Evolutionary conservation across 2,888 invertebrate species (phyloP).

Genomic region (Anagyrus pseudococci): DNA sequence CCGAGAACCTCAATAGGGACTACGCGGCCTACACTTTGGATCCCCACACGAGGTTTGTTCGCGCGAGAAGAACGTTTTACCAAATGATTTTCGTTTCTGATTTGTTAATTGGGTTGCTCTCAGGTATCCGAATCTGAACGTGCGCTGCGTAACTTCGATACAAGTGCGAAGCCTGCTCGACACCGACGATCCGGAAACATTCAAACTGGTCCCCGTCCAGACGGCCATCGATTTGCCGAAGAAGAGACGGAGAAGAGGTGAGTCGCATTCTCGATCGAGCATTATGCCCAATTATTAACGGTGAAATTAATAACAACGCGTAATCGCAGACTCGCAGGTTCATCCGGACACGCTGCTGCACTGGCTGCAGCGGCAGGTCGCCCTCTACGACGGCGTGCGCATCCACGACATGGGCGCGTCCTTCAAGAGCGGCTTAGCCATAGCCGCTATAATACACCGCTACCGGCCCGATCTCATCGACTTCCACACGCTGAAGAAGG

Average conservation of each 20-base stretch:
- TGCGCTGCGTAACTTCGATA: conserved; percentile 75
- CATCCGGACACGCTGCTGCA: conserved; percentile 77
- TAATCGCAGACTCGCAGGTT: conserved; percentile 68
- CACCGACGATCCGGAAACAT: conserved; percentile 71
- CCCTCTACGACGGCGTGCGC: conserved; percentile 68
- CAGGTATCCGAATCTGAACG: conserved; percentile 81
- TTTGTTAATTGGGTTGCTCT: conserved; percentile 6
- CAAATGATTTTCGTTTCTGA: neutral
- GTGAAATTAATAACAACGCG: neutral
- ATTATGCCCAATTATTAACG: too few relatives aligned
- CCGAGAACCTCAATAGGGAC: conserved; percentile 93
- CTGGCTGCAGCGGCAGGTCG: conserved; percentile 80
- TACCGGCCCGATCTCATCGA: conserved; percentile 92
- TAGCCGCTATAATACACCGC: conserved; percentile 79
- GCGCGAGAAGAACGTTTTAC: too few relatives aligned
- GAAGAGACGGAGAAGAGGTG: conserved; percentile 72
- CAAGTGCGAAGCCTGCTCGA: conserved; percentile 78
- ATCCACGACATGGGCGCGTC: conserved; percentile 74
- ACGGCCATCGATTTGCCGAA: conserved; percentile 68
- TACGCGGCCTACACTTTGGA: conserved; percentile 86
- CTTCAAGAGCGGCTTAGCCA: conserved; percentile 72
- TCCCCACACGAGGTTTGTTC: conserved; percentile 73
- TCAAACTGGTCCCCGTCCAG: conserved; percentile 65
- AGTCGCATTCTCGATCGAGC: conserved; percentile 12
- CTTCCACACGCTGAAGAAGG: conserved; percentile 70